Percentiles rank a stretch among this genome's conserved stretches.
Conservation (phyloP, 1,140 invertebrate species). For the Matsumurasca onukii region DNA sequence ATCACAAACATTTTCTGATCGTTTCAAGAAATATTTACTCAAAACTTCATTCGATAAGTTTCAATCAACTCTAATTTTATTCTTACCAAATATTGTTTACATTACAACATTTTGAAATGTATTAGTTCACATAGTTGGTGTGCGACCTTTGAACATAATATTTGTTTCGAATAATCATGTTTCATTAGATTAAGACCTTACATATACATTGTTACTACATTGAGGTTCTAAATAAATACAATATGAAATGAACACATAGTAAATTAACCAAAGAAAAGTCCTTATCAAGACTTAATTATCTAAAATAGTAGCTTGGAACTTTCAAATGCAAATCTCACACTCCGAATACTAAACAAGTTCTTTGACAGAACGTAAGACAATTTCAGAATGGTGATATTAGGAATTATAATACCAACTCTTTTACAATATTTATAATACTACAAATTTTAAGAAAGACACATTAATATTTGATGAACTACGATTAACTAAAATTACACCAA, state of each 20-base stretch:
- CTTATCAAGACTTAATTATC: background rate
- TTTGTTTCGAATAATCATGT: background rate
- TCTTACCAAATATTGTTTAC: too few relatives aligned
- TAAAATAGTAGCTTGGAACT: background rate
- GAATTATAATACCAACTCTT: slow-evolving; percentile 25
- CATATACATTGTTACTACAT: background rate
- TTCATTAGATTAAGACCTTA: background rate
- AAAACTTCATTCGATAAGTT: too few relatives aligned
- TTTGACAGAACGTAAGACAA: background rate
- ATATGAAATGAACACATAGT: background rate
- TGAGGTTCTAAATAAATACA: background rate
- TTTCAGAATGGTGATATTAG: background rate
- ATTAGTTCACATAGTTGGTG: too few relatives aligned
- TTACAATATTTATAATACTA: slow-evolving; percentile 19
- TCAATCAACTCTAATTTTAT: too few relatives aligned
- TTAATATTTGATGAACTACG: background rate
- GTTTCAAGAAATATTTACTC: too few relatives aligned
- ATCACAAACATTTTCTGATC: too few relatives aligned
- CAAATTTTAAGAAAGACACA: slow-evolving; percentile 19
- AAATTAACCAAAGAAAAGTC: background rate
- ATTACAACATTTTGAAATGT: too few relatives aligned
- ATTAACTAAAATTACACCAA: slow-evolving; percentile 11
- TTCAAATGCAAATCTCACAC: slow-evolving; percentile 1
- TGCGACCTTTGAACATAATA: too few relatives aligned
- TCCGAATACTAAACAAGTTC: background rate